A percentile compares a stretch with the other conserved stretches of the same genome.
Evolutionary conservation across 2,797 vertebrate species (phyloP).

Genomic region (Gallirallus australis): DNA sequence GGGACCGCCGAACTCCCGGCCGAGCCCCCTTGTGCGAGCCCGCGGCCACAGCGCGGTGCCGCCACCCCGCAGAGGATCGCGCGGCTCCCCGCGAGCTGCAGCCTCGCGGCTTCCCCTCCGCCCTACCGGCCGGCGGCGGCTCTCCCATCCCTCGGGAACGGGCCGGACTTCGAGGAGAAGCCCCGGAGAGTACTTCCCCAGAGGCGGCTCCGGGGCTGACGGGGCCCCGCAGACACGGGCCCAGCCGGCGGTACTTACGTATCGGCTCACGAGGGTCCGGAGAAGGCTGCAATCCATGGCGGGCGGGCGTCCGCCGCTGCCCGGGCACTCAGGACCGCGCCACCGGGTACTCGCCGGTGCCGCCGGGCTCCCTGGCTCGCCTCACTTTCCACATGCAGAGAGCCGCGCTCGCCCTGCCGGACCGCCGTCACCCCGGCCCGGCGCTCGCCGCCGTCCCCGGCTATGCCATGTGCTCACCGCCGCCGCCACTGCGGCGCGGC

Average conservation of each 20-base stretch:
- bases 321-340: conserved; percentile 1
- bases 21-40: not conserved
- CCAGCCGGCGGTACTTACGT: conserved; percentile 84
- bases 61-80: not conserved
- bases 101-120: not conserved
- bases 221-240: not conserved
- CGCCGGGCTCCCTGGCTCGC: conserved; percentile 31
- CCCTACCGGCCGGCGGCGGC: not conserved
- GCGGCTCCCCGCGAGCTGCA: rapidly evolving
- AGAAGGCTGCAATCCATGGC: conserved; percentile 91
- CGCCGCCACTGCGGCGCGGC: not conserved
- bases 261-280: conserved; percentile 92
- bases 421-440: not conserved
- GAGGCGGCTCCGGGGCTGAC: too few species aligned
- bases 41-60: rapidly evolving
- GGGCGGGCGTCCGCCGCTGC: conserved; percentile 68
- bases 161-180: not conserved
- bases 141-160: rapidly evolving
- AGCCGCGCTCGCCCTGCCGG: not conserved
- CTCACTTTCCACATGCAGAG: conserved; percentile 51
- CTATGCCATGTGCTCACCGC: conserved; percentile 43
- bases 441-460: not conserved
- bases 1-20: conserved; percentile 12
- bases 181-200: not conserved
- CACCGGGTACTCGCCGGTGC: conserved; percentile 5